Conservation (phyloP, 2,888 invertebrate genomes). For the Ophraella communa region DNA sequence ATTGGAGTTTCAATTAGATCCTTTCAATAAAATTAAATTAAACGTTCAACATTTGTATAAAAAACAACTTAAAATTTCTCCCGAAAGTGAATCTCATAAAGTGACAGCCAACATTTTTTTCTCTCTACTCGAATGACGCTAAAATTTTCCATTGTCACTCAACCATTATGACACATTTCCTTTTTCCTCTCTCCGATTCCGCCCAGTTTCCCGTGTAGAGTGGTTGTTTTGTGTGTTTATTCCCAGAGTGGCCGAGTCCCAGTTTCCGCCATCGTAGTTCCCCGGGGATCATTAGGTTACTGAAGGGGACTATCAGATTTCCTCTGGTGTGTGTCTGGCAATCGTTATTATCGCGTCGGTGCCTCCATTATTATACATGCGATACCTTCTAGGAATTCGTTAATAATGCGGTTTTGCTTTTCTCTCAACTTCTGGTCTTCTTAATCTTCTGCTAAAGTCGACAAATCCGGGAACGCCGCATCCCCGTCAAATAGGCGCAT, state of each 20-base stretch:
- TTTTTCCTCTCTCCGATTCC: slow-evolving; percentile 27
- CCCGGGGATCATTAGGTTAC: slow-evolving; percentile 43
- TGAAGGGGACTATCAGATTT: slow-evolving; percentile 37
- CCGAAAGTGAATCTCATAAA: too few relatives aligned
- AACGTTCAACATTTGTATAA: too few relatives aligned
- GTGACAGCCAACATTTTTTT: neutral
- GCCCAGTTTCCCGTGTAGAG: slow-evolving; percentile 27
- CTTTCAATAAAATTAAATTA: too few relatives aligned
- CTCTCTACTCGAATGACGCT: slow-evolving; percentile 1
- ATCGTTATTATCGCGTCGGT: slow-evolving; percentile 30
- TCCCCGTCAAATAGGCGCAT: neutral
- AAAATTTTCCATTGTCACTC: slow-evolving; percentile 19
- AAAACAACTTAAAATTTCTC: too few relatives aligned
- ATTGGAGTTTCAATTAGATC: too few relatives aligned
- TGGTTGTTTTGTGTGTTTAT: slow-evolving; percentile 39
- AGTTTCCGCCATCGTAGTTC: slow-evolving; percentile 28
- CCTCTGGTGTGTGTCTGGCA: slow-evolving; percentile 25
- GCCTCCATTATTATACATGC: slow-evolving; percentile 25
- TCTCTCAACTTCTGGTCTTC: slow-evolving; percentile 17
- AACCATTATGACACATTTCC: slow-evolving; percentile 26
- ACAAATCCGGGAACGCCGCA: neutral
- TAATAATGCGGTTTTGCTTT: too few relatives aligned
- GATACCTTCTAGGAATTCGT: slow-evolving; percentile 28
- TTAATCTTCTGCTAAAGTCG: slow-evolving; percentile 21
- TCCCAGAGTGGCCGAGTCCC: slow-evolving; percentile 36